A percentile compares a stretch with the other conserved stretches of the same genome.
Conservation (phyloP, 1,140 invertebrate species). For the Lepidurus arcticus region DNA sequence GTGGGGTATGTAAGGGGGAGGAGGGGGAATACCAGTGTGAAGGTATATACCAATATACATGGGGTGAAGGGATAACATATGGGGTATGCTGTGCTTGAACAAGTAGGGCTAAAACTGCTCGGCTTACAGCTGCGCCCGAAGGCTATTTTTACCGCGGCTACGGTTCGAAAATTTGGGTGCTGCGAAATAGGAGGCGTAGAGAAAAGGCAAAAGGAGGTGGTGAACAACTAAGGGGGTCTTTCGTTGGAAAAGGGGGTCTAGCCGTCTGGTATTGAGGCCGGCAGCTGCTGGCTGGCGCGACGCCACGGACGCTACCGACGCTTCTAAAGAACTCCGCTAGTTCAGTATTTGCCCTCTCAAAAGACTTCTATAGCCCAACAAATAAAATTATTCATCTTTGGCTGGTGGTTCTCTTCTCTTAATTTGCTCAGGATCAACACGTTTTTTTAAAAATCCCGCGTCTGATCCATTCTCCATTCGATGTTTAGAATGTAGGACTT, state of each 20-base stretch:
- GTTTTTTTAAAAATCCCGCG: not conserved
- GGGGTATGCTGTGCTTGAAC: constrained; percentile 34
- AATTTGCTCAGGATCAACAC: not conserved
- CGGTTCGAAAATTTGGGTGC: not conserved
- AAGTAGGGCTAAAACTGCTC: constrained; percentile 33
- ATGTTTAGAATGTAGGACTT: no score
- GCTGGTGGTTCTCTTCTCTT: not conserved
- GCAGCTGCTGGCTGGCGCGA: constrained; percentile 1
- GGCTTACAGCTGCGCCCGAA: constrained; percentile 13
- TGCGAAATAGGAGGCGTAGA: constrained; percentile 28
- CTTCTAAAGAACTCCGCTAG: not conserved
- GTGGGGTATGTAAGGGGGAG: not conserved
- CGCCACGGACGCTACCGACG: constrained; percentile 12
- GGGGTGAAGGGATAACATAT: constrained; percentile 28
- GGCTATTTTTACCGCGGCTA: constrained; percentile 18
- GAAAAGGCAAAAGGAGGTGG: constrained; percentile 29
- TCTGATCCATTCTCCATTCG: no score
- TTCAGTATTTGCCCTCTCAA: not conserved
- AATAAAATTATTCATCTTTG: not conserved
- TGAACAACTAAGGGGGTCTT: constrained; percentile 23
- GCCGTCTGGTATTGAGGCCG: constrained; percentile 12
- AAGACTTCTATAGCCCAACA: not conserved
- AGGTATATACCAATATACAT: not conserved
- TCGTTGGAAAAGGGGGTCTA: constrained; percentile 1
- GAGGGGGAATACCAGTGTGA: not conserved